Evolutionary conservation across 2,113 vertebrate genomes (phyloP), one percentile per base, ranked within the genome.

Genomic region (Pelecanus crispus): DNA sequence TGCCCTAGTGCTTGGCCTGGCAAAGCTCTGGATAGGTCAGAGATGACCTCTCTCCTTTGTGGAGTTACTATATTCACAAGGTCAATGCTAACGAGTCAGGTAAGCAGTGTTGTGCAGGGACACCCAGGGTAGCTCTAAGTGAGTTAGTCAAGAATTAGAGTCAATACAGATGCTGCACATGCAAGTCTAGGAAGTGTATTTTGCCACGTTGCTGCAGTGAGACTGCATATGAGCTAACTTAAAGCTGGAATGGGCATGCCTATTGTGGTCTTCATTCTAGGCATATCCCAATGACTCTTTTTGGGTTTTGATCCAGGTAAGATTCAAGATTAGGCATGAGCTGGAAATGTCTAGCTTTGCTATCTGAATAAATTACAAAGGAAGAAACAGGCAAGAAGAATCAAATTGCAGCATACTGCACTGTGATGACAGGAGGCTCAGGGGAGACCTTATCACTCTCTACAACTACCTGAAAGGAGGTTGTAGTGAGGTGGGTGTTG

Each of bases 151-250:
- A 59, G 25, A 16, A 10, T 36, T 42, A 24, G 8, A 58, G 22
- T 11, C 24, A 32, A 21, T 10, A 17, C 2, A 32, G 9, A 4
- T 2, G 0, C 3, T 52, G n/a, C 44, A 21, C 21, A 2, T 31
- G 32, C 8, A 25, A 26, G 13, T 12, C 9, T 67, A 24, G 52
- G 50, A 65, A 24, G 1, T 34, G 13, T 32, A 44, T 6, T 67
- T 38, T 90, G 49, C 17, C 14, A 17, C 17, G 11, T 15, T 32
- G 40, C 17, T 80, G 71, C 71, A 38, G 17, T 5, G 2, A 42
- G 44, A 25, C 13, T 36, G 45, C 19, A 34, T 84, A 18, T 44
- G 31, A 40, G 13, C 42, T 50, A 29, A 15, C 6, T 20, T 52
- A 32, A 62, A 89, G 19, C 12, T 58, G 44, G 7, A 78, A 40